A percentile compares a stretch with the other conserved stretches of the same genome.
Conservation (phyloP, 2,888 invertebrate genomes). For the Eupithecia vulgata region DNA sequence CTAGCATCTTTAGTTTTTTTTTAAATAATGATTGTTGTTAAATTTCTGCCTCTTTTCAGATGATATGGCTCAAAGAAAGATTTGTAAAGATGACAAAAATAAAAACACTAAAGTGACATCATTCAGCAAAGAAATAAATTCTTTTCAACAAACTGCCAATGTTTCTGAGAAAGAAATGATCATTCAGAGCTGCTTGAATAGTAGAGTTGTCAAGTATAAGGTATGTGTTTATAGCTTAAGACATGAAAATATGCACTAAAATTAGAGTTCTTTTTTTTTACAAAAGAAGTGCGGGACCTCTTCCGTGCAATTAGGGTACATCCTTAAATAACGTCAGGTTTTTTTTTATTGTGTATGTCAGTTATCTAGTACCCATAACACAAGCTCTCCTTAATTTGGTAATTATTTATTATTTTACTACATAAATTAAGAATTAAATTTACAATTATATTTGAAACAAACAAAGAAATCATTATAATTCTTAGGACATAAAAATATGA, state of each 20-base stretch:
- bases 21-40: neutral
- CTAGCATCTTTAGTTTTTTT: neutral
- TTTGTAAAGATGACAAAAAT: constrained; percentile 45
- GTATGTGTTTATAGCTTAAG: constrained; percentile 40
- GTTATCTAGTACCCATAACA: too few relatives aligned
- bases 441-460: too few relatives aligned
- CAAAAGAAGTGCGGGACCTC: too few relatives aligned
- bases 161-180: constrained; percentile 42
- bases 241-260: neutral
- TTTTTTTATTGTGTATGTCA: too few relatives aligned
- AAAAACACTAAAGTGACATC: constrained; percentile 41
- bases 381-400: too few relatives aligned
- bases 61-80: constrained; percentile 50
- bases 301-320: too few relatives aligned
- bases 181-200: constrained; percentile 51
- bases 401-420: too few relatives aligned
- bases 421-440: too few relatives aligned
- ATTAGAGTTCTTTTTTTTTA: too few relatives aligned
- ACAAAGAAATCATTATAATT: too few relatives aligned
- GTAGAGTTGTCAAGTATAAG: constrained; percentile 57
- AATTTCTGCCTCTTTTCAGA: constrained; percentile 47
- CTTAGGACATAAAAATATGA: too few relatives aligned
- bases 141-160: constrained; percentile 30
- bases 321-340: too few relatives aligned
- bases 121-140: constrained; percentile 35